These are phyloP conservation scores for Pogonomyrmex californicus DNA, from an alignment of 1,140 invertebrate species.

Conservation along the genomic window DNA sequence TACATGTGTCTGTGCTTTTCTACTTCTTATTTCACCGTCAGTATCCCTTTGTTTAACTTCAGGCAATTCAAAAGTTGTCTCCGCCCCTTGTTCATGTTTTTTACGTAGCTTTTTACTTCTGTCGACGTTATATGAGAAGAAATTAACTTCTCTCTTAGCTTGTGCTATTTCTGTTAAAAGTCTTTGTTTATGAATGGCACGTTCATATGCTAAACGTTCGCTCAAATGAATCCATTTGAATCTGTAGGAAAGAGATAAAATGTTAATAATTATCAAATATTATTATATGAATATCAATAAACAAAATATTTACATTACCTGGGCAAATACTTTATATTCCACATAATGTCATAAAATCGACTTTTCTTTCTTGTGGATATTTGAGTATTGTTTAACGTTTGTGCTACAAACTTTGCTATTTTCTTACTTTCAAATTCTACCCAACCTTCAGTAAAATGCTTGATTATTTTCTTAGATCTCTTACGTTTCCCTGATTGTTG, in stretches of 20 bases:
- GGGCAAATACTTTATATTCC: slow-evolving; percentile 98
- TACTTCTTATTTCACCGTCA: slow-evolving; percentile 82
- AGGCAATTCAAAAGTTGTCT: slow-evolving; percentile 77
- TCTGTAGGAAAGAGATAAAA: slow-evolving; percentile 82
- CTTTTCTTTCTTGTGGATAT: slow-evolving; percentile 96
- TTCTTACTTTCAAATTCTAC: slow-evolving; percentile 97
- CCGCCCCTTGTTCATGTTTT: slow-evolving; percentile 77
- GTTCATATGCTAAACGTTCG: slow-evolving; percentile 97
- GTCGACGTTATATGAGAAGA: slow-evolving; percentile 94
- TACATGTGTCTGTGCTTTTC: slow-evolving; percentile 77
- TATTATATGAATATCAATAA: neutral
- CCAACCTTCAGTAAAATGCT: slow-evolving; percentile 97
- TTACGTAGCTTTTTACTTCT: slow-evolving; percentile 91
- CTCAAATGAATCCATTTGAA: slow-evolving; percentile 98
- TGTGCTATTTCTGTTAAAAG: slow-evolving; percentile 95
- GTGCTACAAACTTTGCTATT: slow-evolving; percentile 94
- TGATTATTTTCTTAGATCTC: slow-evolving; percentile 88
- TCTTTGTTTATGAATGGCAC: slow-evolving; percentile 94
- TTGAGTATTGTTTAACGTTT: slow-evolving; percentile 93
- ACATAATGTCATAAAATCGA: slow-evolving; percentile 95
- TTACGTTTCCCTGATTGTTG: slow-evolving; percentile 82
- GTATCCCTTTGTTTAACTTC: slow-evolving; percentile 85
- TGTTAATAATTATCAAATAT: neutral
- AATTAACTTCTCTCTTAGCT: slow-evolving; percentile 95
- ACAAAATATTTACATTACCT: slow-evolving; percentile 85